Evolutionary conservation across 2,797 vertebrate species (phyloP).

Genomic region (Myoxocephalus aenaeus): DNA sequence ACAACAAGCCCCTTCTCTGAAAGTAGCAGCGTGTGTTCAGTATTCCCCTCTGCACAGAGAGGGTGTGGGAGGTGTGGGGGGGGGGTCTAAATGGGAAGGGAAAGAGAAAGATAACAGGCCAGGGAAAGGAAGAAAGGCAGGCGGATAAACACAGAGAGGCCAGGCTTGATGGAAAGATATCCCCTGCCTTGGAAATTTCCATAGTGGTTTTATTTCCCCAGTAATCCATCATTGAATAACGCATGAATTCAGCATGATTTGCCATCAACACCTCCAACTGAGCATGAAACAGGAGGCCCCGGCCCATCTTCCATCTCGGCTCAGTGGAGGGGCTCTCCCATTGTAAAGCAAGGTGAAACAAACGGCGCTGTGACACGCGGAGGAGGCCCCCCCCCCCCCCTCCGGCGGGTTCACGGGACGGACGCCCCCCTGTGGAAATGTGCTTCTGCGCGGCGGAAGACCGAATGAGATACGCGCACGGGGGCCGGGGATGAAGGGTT

Average conservation of each 20-base stretch:
- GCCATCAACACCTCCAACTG: constrained; percentile 74
- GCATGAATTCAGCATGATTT: constrained; percentile 71
- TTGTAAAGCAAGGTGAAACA: constrained; percentile 70
- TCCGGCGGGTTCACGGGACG: constrained; percentile 61
- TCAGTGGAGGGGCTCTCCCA: constrained; percentile 57
- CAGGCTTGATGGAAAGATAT: constrained; percentile 29
- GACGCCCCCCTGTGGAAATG: constrained; percentile 72
- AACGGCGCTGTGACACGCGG: constrained; percentile 58
- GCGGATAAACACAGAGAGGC: constrained; percentile 14
- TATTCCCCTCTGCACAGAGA: constrained; percentile 13
- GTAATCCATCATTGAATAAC: constrained; percentile 67
- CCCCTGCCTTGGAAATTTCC: constrained; percentile 57
- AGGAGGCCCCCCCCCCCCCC: constrained; percentile 52
- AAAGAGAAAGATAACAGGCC: constrained; percentile 23
- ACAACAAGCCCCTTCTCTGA: constrained; percentile 51
- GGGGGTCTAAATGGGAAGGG: not conserved
- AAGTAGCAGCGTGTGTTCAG: constrained; percentile 38
- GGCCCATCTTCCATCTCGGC: constrained; percentile 58
- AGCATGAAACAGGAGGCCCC: constrained; percentile 73
- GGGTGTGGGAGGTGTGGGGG: not conserved
- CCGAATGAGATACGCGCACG: constrained; percentile 54
- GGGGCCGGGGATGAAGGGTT: constrained; percentile 65
- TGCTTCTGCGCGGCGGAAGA: constrained; percentile 50
- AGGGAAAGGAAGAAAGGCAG: not conserved
- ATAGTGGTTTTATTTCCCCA: constrained; percentile 48